phyloP scores from a whole-genome alignment of 2,797 vertebrate species.

The Chelidonichthys spinosus region DNA sequence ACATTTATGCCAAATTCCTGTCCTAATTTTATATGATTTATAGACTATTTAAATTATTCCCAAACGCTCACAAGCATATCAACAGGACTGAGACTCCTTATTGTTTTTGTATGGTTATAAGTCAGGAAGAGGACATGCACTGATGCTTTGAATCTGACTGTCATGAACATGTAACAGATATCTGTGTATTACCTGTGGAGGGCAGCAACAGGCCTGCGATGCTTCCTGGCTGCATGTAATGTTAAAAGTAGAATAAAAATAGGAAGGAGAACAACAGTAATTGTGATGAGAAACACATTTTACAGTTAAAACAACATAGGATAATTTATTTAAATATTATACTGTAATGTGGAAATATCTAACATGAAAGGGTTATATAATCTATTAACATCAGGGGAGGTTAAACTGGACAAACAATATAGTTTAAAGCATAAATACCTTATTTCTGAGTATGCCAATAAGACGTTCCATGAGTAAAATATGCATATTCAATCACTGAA shows the following conservation, averaged over 20 bases:
- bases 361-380: not conserved
- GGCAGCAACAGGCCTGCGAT: constrained; percentile 71
- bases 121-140: not conserved
- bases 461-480: no score
- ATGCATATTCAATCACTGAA: not conserved
- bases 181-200: constrained; percentile 55
- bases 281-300: not conserved
- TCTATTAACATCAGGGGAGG: not conserved
- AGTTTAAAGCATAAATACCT: not conserved
- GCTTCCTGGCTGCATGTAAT: constrained; percentile 11
- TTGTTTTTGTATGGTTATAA: not conserved
- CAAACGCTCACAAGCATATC: not conserved
- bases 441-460: no score
- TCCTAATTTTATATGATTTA: not conserved
- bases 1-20: not conserved
- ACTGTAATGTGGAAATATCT: not conserved
- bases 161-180: not conserved
- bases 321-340: not conserved
- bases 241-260: constrained; percentile 48
- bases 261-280: not conserved
- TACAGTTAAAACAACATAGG: not conserved
- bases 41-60: no score
- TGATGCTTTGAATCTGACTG: not conserved
- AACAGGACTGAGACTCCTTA: not conserved
- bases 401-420: not conserved